Evolutionary conservation across 2,797 vertebrate species (phyloP), one percentile per base, ranked within the genome.

Genomic region (Lates japonicus): DNA sequence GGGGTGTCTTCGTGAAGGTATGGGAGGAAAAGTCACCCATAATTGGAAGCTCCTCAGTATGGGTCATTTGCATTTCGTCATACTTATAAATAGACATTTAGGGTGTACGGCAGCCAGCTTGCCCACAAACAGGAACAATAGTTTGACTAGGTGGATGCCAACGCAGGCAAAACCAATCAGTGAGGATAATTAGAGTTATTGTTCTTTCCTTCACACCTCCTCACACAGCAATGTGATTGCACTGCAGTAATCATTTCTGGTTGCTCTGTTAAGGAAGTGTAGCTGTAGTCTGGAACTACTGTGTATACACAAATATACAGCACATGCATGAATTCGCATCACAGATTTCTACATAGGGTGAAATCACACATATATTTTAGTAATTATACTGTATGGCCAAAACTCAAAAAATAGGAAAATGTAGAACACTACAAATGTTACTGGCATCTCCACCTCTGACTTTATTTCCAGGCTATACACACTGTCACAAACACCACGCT

Each of bases 141-240:
- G 76, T 73, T 82, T 84, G 67, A 81, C 67, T 59, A 62, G 80
- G 80, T 83, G 76, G 61, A 84, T 75, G 85, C 76, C 65, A 87
- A 58, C 31, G 7, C 70, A 90, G 74, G 66, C 62, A 82, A 80
- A 90, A 87, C 77, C 87, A 88, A 90, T 92, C 82, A 89, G 49
- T 16, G 2, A 33, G 62, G 62, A 69, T 84, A 83, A 90, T 89
- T 89, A 70, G 55, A 76, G 69, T 86, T 84, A 82, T 91, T 89
- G 86, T 91, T 88, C 79, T 89, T 75, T 81, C 65, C 76, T 79
- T 81, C 74, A 74, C 72, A 80, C 76, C 70, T 78, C 63, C 66
- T 67, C 60, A 75, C 64, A 49, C 44, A 29, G 66, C 29, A 25
- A 66, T 33, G 37, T 65, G 83, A 86, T 80, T 90, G 78, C 65